A percentile compares a stretch with the other conserved stretches of the same genome.
These are phyloP conservation scores for Ganaspis brasiliensis DNA, from an alignment of 2,888 invertebrate species.

Conservation along the genomic window DNA sequence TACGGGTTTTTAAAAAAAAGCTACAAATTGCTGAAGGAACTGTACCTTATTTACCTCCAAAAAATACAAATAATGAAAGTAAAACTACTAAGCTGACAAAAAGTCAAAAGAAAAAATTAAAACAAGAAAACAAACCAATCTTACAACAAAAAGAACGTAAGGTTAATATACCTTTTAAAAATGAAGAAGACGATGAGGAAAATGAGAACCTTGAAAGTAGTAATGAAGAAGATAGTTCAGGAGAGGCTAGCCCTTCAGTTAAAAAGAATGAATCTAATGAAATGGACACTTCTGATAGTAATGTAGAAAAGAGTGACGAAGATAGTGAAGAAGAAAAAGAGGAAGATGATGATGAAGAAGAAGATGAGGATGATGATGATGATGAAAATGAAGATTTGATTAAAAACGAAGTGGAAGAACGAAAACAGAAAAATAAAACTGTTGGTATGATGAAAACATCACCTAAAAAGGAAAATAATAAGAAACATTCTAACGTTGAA, in stretches of 20 bases:
- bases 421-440: conserved; percentile 33
- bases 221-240: conserved; percentile 33
- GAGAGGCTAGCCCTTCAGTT: conserved; percentile 16
- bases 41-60: not conserved
- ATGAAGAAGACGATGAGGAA: conserved; percentile 21
- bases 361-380: conserved; percentile 26
- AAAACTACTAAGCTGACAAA: not conserved
- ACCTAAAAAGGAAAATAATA: conserved; percentile 42
- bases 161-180: no score
- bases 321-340: conserved; percentile 45
- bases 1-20: conserved; percentile 65
- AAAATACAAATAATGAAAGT: not conserved
- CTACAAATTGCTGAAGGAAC: conserved; percentile 54
- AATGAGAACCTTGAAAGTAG: conserved; percentile 14
- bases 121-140: not conserved
- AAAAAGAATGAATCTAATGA: not conserved
- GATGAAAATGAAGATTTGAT: conserved; percentile 17
- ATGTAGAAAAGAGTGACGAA: conserved; percentile 25
- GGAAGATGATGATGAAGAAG: conserved; percentile 8
- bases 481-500: not conserved
- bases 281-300: conserved; percentile 36
- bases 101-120: conserved; percentile 14
- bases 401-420: conserved; percentile 39
- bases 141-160: conserved; percentile 37
- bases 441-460: conserved; percentile 33